Conservation (phyloP, 2,113 vertebrate species). For the Theristicus caerulescens region DNA sequence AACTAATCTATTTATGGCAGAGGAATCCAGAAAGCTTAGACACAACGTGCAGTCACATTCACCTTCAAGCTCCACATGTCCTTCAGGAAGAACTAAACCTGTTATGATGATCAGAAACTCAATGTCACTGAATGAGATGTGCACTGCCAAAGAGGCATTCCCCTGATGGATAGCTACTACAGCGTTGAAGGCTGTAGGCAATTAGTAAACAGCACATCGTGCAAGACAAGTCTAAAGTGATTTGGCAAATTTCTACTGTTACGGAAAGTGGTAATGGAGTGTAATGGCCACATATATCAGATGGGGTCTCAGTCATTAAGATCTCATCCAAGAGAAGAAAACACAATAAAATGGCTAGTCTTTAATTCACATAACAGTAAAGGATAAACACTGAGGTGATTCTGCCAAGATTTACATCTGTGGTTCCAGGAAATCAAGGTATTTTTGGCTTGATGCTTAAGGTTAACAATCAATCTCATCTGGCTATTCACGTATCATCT, state of each 20-base stretch:
- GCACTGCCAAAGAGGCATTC: background rate
- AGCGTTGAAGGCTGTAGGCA: background rate
- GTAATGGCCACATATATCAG: slow-evolving; percentile 47
- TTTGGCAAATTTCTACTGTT: slow-evolving; percentile 17
- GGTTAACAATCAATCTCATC: background rate
- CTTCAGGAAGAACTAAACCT: background rate
- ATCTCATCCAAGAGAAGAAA: slow-evolving; percentile 17
- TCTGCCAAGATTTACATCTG: slow-evolving; percentile 34
- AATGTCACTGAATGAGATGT: background rate
- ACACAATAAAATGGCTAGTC: slow-evolving; percentile 6
- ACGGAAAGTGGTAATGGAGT: slow-evolving; percentile 14
- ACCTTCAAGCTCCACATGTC: background rate
- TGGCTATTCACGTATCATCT: background rate
- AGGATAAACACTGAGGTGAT: slow-evolving; percentile 42
- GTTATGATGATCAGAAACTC: background rate
- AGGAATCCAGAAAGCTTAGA: background rate
- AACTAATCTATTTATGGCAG: background rate
- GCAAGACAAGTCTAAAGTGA: background rate
- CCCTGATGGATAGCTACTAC: background rate
- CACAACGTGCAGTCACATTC: background rate
- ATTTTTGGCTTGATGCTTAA: slow-evolving; percentile 18
- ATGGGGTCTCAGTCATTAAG: slow-evolving; percentile 15
- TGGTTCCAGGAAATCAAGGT: slow-evolving; percentile 56
- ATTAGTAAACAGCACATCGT: background rate
- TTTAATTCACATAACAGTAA: slow-evolving; percentile 19